Base-by-base conservation (phyloP, 2,888 invertebrate species). In the Pycnomerus fuliginosus region DNA sequence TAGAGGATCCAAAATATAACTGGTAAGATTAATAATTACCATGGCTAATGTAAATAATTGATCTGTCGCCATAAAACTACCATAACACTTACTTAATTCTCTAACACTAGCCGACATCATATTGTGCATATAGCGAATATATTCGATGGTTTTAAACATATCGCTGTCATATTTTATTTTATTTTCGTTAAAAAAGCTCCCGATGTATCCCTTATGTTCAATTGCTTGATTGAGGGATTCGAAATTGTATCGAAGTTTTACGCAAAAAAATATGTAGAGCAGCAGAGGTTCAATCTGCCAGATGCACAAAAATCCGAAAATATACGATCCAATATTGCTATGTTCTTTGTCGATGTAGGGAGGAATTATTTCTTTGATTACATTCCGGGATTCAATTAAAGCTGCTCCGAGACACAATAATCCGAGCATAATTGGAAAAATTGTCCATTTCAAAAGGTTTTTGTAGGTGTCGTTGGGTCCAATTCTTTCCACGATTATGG, bases 281-380 rank as follows among this genome's bases (percentile, higher is more conserved):
- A 59, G 44, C 10, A 53, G 40, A 1, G 60, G 61, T 15, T 47
- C 24, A 22, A 58, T 28, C 29, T 58, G 59, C 60, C 61, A 61
- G 8, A 43, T 48, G 5, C 51, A 50, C 13, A 61, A 35, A 20
- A 53, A 30, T 12, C 59, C 56, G 36, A 61, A 58, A 17, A 56
- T 50, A 4, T 22, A 11, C 7, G 51, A 42, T 11, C 56, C 47
- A 8, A 30, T 12, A 16, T 14, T 23, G 2, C 7, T 28, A 7
- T 42, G 7, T 2, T 10, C 3, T 4, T 1, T 13, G 3, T 13
- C 10, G 4, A 30, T 1, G n/a, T 29, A 20, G 1, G 24, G 38
- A 7, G 31, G 30, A 3, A 39, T 20, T 3, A 31, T 28, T 33
- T 38, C 30, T 3, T 15, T 14, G 7, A 48, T 20, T 2, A 48